Conservation (phyloP, 2,113 vertebrate genomes). For the Chloropsis hardwickii region DNA sequence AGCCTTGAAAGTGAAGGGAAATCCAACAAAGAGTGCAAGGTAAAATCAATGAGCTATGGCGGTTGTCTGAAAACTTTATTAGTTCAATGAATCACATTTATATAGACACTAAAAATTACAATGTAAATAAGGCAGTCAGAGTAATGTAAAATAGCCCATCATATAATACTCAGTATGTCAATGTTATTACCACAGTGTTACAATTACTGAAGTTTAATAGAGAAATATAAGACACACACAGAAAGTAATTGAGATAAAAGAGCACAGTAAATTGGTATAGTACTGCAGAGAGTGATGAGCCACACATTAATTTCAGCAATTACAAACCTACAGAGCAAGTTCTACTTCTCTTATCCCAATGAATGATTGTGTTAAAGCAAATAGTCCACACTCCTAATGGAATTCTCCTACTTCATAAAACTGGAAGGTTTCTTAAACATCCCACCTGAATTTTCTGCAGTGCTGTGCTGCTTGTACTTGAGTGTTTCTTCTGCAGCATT, state of each 20-base stretch:
- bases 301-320: conserved; percentile 3
- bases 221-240: conserved; percentile 35
- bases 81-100: conserved; percentile 52
- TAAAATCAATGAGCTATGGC: conserved; percentile 8
- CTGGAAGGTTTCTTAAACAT: background rate
- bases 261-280: background rate
- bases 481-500: background rate
- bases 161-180: conserved; percentile 28
- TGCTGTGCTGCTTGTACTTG: background rate
- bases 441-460: background rate
- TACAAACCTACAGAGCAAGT: conserved; percentile 13
- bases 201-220: conserved; percentile 53
- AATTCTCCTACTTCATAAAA: conserved; percentile 3
- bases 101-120: conserved; percentile 41
- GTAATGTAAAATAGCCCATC: conserved; percentile 52
- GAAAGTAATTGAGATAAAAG: conserved; percentile 59
- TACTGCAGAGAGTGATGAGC: conserved; percentile 2
- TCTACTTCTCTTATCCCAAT: background rate
- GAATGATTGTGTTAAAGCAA: conserved; percentile 3
- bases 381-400: background rate
- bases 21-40: background rate
- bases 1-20: background rate
- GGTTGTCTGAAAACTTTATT: conserved; percentile 49
- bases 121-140: conserved; percentile 41
- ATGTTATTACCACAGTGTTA: conserved; percentile 32